Evolutionary conservation across 1,140 invertebrate species (phyloP), one percentile per base, ranked within the genome.

Genomic region (Episyrphus balteatus): DNA sequence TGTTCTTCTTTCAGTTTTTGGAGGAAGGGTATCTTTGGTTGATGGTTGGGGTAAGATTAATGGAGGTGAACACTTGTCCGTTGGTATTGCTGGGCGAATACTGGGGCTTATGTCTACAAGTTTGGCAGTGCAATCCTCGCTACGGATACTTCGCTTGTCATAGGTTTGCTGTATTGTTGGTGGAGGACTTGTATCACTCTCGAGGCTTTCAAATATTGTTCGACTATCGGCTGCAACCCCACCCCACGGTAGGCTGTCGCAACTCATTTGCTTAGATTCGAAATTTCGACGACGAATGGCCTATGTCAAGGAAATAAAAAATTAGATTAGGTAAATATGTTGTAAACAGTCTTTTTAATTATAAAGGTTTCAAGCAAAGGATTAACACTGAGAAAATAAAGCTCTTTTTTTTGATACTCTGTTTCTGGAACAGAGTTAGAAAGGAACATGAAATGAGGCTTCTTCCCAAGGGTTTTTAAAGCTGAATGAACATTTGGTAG

Each of bases 231-330:
- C 5, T 21, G 52, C 58, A 34, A 65, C 62, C 30, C 62, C 61
- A 44, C 59, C 60, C 63, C 63, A 66, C 2, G 64, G 64, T 49
- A 67, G 45, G 34, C 62, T 67, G 38, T 67, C 64, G 47, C 64
- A 67, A 48, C 64, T 67, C 57, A 62, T 67, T 42, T 64, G 63
- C 42, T 67, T 67, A 36, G 61, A 61, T 55, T 67, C 64, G 39
- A 66, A 47, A 17, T 59, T 66, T 42, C 64, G 59, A 42, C 64
- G 57, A 31, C 64, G 53, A 46, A 62, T 62, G 45, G 61, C 61
- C 53, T 26, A n/a, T n/a, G n/a, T n/a, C n/a, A n/a, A n/a, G n/a
- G 21, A 26, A 26, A 8, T 26, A 8, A 8, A 26, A n/a, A n/a
- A n/a, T n/a, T n/a, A n/a, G n/a, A n/a, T n/a, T n/a, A n/a, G n/a